Conservation (phyloP, 2,888 invertebrate species). For the Drosophila macrospina region DNA sequence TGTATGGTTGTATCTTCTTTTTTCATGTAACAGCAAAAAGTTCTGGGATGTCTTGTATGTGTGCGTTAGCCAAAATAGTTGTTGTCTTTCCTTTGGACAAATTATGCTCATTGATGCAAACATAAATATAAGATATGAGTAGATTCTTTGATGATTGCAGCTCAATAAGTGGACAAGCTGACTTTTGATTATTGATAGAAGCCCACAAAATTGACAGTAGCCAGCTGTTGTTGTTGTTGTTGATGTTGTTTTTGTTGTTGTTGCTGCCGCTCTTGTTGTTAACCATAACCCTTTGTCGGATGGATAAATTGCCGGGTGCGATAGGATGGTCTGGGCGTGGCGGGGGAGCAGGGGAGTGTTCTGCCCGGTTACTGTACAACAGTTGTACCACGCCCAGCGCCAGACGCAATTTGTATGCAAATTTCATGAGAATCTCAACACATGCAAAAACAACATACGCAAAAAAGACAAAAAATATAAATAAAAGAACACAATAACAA, state of each 20-base stretch:
- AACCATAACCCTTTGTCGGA: conserved; percentile 48
- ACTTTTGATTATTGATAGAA: conserved; percentile 64
- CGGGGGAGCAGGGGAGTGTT: conserved; percentile 18
- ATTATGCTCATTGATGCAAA: conserved; percentile 1
- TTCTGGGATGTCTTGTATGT: background rate
- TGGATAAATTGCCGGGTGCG: no score
- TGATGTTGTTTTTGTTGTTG: conserved; percentile 25
- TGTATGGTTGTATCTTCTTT: no score
- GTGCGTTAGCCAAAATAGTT: background rate
- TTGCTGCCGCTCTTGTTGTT: conserved; percentile 29
- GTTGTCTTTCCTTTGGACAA: background rate
- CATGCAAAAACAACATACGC: conserved; percentile 71
- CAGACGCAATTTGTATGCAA: conserved; percentile 85
- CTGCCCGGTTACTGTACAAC: conserved; percentile 34
- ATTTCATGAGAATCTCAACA: conserved; percentile 82
- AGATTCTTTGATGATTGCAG: conserved; percentile 31
- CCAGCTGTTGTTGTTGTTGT: conserved; percentile 40
- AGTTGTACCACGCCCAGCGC: conserved; percentile 55
- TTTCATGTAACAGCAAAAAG: no score
- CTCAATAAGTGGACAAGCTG: conserved; percentile 23
- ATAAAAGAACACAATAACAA: conserved; percentile 42
- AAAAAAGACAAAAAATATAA: conserved; percentile 12
- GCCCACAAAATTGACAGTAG: conserved; percentile 64
- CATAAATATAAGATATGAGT: background rate
- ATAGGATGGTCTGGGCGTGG: no score